Base-by-base conservation (phyloP, 2,888 invertebrate genomes). In the Cataglyphis albicans region DNA sequence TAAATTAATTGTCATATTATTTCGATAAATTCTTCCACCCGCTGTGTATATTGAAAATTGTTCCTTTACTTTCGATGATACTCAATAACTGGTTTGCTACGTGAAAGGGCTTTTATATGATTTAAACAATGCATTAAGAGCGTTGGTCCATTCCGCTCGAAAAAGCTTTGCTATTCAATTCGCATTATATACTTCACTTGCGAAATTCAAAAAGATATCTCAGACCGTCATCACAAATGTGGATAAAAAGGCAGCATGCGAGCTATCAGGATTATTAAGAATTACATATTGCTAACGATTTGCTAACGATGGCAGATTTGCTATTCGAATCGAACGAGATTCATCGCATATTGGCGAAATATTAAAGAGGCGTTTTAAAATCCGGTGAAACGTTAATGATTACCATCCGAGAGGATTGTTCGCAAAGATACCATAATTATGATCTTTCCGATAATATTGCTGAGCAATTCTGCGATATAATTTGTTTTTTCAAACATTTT, bases 211-310 rank as follows among this genome's bases (percentile, higher is more conserved):
- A 70, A 44, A 78, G 55, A 57, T 68, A 76, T 9, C 38, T 76
- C 57, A 38, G n/a, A 18, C 41, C 41, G 21, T 70, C 44, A 70
- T 78, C 21, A 41, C 32, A 6, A n/a, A n/a, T 52, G n/a, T 38
- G 25, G 21, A 59, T 59, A 44, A 65, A 29, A 41, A 64, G 32
- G 44, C 44, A 38, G 9, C 55, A 25, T 35, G 55, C 67, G 70
- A 57, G 44, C 21, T 44, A 67, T 61, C 70, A 70, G 76, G 70
- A 88, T 75, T 76, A 82, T n/a, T n/a, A n/a, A n/a, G n/a, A n/a
- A n/a, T 67, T 61, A 67, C n/a, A 32, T 82, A 67, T 82, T 61
- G n/a, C n/a, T n/a, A n/a, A n/a, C n/a, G 78, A 82, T n/a, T 67
- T 78, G 67, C 52, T 68, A 78, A 76, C 48, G 32, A 38, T n/a